Base-by-base conservation (phyloP, 2,113 vertebrate species). In the Pardalotus punctatus region DNA sequence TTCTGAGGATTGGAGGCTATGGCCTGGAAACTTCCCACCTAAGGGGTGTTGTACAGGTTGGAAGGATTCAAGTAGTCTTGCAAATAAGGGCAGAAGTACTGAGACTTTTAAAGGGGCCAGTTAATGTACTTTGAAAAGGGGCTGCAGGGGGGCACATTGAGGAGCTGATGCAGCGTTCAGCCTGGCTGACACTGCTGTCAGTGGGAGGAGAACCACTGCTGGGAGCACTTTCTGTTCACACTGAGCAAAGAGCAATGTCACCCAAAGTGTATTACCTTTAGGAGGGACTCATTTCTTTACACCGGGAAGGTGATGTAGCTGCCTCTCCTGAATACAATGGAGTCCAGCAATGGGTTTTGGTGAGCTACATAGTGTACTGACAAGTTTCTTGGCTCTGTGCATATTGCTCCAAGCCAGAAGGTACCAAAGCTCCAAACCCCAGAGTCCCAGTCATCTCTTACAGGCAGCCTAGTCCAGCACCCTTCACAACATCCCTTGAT, bases 221-320 rank as follows among this genome's bases (percentile, higher is more conserved):
- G 90, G 31, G 40, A 86, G n/a, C 23, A 3, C 53, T 56, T 65
- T 61, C 57, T 57, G 70, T 48, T 72, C 28, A 24, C 0, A 0
- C 22, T 33, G 45, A 76, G 47, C 28, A 27, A 51, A 47, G 24
- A 9, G 3, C 22, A 51, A 3, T 12, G 8, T 8, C 33, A 36
- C 1, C 1, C 67, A 61, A 50, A 56, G 29, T 0, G 1, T 1
- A 0, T 20, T 48, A 13, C 25, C 20, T 79, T 29, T 61, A 21
- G 7, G 7, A 4, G 42, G 9, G 12, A 35, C 12, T 57, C 8
- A 3, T 38, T 80, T 88, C 53, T 82, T 60, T 43, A 40, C 22
- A 9, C 40, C 9, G 2, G 33, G 27, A 22, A 58, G 42, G 23
- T 50, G 62, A 62, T 14, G 6, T 16, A 65, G 28, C 13, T 40